Evolutionary conservation across 2,113 vertebrate genomes (phyloP), one percentile per base, ranked within the genome.

Genomic region (human (Homo sapiens)): DNA sequence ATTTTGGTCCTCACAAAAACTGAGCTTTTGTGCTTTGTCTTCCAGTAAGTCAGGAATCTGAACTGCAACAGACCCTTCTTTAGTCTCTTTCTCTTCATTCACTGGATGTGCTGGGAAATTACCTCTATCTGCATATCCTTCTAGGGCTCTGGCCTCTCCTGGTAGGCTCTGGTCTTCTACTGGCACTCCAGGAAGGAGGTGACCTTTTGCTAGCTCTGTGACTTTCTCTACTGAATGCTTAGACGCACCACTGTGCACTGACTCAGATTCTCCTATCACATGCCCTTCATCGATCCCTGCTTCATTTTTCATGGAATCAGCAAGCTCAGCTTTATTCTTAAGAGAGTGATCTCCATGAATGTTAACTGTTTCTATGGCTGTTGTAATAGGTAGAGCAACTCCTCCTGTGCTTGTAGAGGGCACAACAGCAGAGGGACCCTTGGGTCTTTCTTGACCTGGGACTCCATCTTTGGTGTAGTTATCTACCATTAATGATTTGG

Each of bases 201-300:
- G 66, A 4, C 45, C 35, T 0, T 3, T 8, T 1, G 52, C 17
- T 4, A 64, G 40, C 8, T 45, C 97, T 50, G 61, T 14, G 43
- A 0, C 79, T 48, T 86, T 87, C 88, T 80, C 6, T 1, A 2
- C 45, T 35, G 32, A 87, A 35, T 38, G 91, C 14, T 38, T 32
- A n/a, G 95, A 48, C 13, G 95, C 40, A 61, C 20, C 0, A 48
- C 3, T 18, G 22, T 5, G 95, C 13, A 25, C 0, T 7, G 0
- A 75, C 13, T 97, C 25, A 13, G 79, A 45, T 16, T 8, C 0
- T 1, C 95, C 61, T 23, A 38, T 6, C n/a, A 32, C 55, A 52
- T 8, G 57, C 59, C 0, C 78, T 32, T 18, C 1, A 0, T 68
- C 90, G 57, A 78, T 1, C 55, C 55, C 23, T 30, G 88, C 1